Evolutionary conservation across 2,888 invertebrate genomes (phyloP), one percentile per base, ranked within the genome.

Genomic region (Yponomeuta sedellus): DNA sequence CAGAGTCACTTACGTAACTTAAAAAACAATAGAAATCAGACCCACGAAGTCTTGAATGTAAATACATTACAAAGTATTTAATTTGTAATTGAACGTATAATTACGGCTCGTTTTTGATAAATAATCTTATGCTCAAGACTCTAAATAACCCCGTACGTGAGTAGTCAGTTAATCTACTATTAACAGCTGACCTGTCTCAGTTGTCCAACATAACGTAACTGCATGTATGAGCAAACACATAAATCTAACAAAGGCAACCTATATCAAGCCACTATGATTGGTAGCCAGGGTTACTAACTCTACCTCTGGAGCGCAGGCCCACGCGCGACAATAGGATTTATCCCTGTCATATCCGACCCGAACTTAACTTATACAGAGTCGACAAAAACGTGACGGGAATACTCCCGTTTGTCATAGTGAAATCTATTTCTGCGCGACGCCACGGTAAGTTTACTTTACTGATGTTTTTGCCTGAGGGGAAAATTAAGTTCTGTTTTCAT

Each of bases 331-430:
- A 74, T 77, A 74, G 77, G 75, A 72, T 75, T 61, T 79, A 75
- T 77, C 76, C 79, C 69, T 74, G 76, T 77, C 77, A 77, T 61
- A 61, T 73, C 74, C 70, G 74, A 70, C 72, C 72, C 68, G 68
- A 72, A 70, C 74, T 73, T 71, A 72, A 77, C 73, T 75, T 75
- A 73, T 73, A 75, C 73, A 69, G 71, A 67, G 58, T 67, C 57
- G 68, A 74, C 75, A 75, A 71, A 76, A 75, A 80, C 80, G 79
- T 80, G 80, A 72, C 69, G 65, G 62, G 74, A 77, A 76, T 78
- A 70, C 66, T 65, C 66, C 71, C 69, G 69, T 70, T 69, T 66
- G 64, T 57, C 34, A 63, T 66, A 65, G 58, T 44, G 58, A 56
- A 56, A 34, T 61, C 66, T 40, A 63, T 63, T 61, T 28, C 61